Conservation (phyloP, 2,888 invertebrate species). For the Neuroscelio doddi region DNA sequence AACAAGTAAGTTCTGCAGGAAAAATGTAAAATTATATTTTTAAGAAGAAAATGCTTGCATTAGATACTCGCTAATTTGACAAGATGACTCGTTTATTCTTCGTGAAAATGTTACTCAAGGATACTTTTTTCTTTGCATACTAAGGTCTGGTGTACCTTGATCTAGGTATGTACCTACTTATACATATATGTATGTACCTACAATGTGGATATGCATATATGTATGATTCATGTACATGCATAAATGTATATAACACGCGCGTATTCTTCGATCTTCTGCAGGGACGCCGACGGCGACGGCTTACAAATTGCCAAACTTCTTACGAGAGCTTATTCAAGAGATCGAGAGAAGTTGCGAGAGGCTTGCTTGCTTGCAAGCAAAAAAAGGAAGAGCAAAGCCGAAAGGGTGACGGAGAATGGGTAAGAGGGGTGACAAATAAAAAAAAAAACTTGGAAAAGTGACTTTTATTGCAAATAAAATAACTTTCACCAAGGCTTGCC, state of each 20-base stretch:
- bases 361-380: constrained; percentile 10
- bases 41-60: too few relatives aligned
- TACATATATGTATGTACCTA: constrained; percentile 40
- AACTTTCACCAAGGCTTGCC: constrained; percentile 12
- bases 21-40: too few relatives aligned
- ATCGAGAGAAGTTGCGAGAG: constrained; percentile 31
- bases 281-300: constrained; percentile 43
- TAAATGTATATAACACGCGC: constrained; percentile 32
- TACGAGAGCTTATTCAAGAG: constrained; percentile 41
- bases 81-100: too few relatives aligned
- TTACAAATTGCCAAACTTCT: constrained; percentile 58
- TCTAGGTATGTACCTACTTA: constrained; percentile 10
- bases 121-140: too few relatives aligned
- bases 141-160: not conserved
- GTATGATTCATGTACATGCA: constrained; percentile 43
- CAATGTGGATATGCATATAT: constrained; percentile 46
- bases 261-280: constrained; percentile 31
- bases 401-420: not conserved
- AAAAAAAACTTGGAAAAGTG: constrained; percentile 3
- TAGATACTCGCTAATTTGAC: too few relatives aligned
- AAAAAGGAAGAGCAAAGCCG: constrained; percentile 5
- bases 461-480: constrained; percentile 11
- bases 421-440: too few relatives aligned
- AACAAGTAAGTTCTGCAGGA: too few relatives aligned
- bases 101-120: too few relatives aligned